A percentile compares a stretch with the other conserved stretches of the same genome.
phyloP scores from a whole-genome alignment of 2,888 invertebrate species.

The Liposcelis brunnea region DNA sequence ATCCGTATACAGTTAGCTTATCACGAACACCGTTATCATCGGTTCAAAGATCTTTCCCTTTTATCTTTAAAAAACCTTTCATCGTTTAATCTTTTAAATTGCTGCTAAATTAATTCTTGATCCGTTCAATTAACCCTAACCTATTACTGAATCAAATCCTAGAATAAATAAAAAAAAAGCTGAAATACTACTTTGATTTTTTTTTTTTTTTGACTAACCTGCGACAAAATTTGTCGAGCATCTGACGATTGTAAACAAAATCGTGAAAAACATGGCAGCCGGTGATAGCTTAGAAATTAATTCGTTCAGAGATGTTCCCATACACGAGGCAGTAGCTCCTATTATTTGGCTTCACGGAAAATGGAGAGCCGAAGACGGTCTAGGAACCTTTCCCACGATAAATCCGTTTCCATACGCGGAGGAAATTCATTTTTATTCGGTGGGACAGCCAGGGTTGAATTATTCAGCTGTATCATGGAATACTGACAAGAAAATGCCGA shows the following conservation, averaged over 20 bases:
- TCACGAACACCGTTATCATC: too few relatives aligned
- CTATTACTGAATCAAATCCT: too few relatives aligned
- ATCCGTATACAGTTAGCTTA: too few relatives aligned
- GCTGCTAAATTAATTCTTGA: too few relatives aligned
- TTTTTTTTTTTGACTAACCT: neutral
- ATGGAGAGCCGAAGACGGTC: slow-evolving; percentile 35
- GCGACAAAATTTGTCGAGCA: neutral
- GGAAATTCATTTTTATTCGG: slow-evolving; percentile 34
- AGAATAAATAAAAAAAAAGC: too few relatives aligned
- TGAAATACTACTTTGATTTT: too few relatives aligned
- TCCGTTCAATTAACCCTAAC: too few relatives aligned
- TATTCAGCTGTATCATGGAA: slow-evolving; percentile 35
- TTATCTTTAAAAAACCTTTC: too few relatives aligned
- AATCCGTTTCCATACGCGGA: slow-evolving; percentile 38
- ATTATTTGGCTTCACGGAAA: slow-evolving; percentile 40
- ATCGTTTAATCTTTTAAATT: too few relatives aligned
- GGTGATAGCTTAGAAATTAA: slow-evolving; percentile 1
- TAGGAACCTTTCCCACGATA: slow-evolving; percentile 38
- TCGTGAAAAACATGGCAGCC: slow-evolving; percentile 1
- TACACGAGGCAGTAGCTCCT: slow-evolving; percentile 31
- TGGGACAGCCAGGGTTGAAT: slow-evolving; percentile 44
- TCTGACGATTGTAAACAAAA: neutral
- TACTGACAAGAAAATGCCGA: slow-evolving; percentile 33
- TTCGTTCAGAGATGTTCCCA: neutral
- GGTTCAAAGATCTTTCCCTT: too few relatives aligned